These are phyloP conservation scores for Aldabrachelys gigantea DNA, from an alignment of 2,113 vertebrate species.

Conservation along the genomic window DNA sequence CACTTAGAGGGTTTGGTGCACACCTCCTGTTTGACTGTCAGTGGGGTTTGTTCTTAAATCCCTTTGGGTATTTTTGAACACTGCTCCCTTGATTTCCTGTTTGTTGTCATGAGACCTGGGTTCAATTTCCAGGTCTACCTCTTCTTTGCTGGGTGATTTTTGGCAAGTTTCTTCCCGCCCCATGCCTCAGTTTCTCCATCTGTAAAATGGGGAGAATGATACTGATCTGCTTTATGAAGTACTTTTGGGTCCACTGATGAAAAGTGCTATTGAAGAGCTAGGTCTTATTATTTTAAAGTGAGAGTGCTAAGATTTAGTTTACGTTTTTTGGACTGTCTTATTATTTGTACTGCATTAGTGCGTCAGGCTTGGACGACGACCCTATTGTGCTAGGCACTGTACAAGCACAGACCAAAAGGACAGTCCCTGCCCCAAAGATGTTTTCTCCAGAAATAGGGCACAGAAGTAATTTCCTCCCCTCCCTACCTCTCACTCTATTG, in stretches of 20 bases:
- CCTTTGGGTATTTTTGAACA: neutral
- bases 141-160: neutral
- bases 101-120: neutral
- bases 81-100: neutral
- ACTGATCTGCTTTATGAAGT: neutral
- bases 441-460: neutral
- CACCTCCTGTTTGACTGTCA: neutral
- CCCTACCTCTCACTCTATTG: neutral
- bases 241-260: neutral
- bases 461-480: neutral
- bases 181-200: neutral
- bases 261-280: neutral
- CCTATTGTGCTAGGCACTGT: neutral
- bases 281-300: neutral
- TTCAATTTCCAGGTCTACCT: neutral
- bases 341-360: neutral
- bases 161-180: neutral
- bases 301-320: neutral
- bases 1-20: neutral
- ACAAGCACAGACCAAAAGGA: neutral
- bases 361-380: neutral
- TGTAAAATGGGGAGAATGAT: too few species aligned
- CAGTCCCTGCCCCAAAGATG: neutral
- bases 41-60: neutral
- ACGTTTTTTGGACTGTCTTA: conserved; percentile 9